Evolutionary conservation across 2,797 vertebrate genomes (phyloP), one percentile per base, ranked within the genome.

Genomic region (Rhinogobio ventralis): DNA sequence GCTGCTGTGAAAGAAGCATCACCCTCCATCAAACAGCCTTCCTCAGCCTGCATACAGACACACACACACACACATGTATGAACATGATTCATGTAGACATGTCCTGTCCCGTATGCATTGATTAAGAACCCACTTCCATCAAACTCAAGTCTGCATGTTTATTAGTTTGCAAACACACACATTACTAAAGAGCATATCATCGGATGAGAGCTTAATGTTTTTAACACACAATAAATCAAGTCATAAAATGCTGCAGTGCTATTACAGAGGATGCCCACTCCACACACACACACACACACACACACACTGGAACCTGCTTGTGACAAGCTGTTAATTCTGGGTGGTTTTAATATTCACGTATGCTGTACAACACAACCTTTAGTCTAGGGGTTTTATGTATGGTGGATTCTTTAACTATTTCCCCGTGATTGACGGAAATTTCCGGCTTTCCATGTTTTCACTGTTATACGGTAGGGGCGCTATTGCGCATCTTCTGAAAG

Each of bases 1-100:
- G 96, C 97, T 98, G 98, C 96, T 98, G 97, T 98, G 97, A 97
- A 96, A 98, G 97, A 95, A 97, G 96, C 98, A 99, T 99, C 97
- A 96, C 97, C 97, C 97, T 97, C 97, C 97, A 98, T 98, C 97
- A 97, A 97, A 96, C 96, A 97, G 97, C 92, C 83, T 86, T 96
- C 96, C 94, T 95, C 93, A 96, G 96, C 95, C 97, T 97, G 93
- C 84, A 85, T 71, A 90, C 88, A 91, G 86, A 94, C 86, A 90
- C 81, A 93, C 51, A 78, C 60, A 49, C 39, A 42, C 39, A 42
- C 20, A 55, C 36, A 25, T n/a, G n/a, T n/a, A 67, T n/a, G n/a
- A 45, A 67, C 30, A 57, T 13, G 10, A 74, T 30, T 74, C 10
- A 74, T 53, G 4, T 20, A 53, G 19, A 51, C 71, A 73, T 13